These are phyloP conservation scores for Calyptomena viridis DNA, from an alignment of 2,113 vertebrate species.

Conservation along the genomic window DNA sequence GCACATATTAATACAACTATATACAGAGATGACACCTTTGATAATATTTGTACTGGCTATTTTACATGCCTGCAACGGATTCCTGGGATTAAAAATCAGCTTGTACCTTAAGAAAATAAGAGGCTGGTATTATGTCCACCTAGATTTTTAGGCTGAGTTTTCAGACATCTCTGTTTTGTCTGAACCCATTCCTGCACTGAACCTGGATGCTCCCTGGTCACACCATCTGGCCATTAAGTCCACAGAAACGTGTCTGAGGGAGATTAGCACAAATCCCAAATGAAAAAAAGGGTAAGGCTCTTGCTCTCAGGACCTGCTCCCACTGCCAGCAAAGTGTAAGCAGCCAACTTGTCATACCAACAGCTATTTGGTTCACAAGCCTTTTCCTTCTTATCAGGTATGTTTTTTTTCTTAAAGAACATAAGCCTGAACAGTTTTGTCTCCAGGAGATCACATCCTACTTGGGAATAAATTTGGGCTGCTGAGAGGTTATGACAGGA, in stretches of 20 bases:
- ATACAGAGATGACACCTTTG: not conserved
- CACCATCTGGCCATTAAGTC: not conserved
- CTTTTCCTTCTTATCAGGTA: not conserved
- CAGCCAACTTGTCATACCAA: not conserved
- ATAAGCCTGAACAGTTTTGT: not conserved
- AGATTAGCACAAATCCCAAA: slow-evolving; percentile 17
- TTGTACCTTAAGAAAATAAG: not conserved
- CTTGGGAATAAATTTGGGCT: not conserved
- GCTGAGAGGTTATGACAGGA: not conserved
- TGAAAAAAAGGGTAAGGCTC: not conserved
- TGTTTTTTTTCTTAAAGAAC: not conserved
- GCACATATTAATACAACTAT: not conserved
- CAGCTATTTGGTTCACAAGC: not conserved
- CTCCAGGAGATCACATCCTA: not conserved
- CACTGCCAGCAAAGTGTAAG: not conserved
- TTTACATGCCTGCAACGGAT: not conserved
- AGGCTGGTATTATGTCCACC: not conserved
- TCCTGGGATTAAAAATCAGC: not conserved
- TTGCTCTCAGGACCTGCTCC: not conserved
- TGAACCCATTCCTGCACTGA: not conserved
- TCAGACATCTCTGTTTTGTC: not conserved
- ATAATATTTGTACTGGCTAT: not conserved
- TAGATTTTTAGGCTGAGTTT: not conserved
- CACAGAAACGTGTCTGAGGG: not conserved
- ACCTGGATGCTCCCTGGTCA: not conserved